Percentiles rank a stretch among this genome's conserved stretches.
Evolutionary conservation across 2,888 invertebrate species (phyloP).

Genomic region (Diogma glabrata): DNA sequence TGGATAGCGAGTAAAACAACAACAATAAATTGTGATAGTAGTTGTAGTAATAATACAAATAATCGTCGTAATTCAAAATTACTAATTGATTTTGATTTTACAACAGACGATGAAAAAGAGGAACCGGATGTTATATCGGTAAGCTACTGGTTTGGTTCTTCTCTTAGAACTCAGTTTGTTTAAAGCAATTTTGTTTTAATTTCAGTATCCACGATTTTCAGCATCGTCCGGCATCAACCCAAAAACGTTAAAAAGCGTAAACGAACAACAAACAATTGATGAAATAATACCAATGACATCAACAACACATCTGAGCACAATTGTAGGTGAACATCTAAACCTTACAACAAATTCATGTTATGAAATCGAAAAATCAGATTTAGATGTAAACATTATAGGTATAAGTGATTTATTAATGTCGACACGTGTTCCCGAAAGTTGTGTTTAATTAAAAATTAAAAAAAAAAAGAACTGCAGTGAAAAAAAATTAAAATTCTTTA

Average conservation of each 20-base stretch:
- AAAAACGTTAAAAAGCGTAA: background rate
- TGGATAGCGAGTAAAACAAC: background rate
- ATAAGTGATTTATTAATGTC: slow-evolving; percentile 9
- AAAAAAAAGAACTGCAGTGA: background rate
- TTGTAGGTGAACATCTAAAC: background rate
- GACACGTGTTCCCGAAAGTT: slow-evolving; percentile 10
- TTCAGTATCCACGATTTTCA: slow-evolving; percentile 9
- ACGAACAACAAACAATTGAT: slow-evolving; percentile 9
- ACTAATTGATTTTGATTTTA: slow-evolving; percentile 11
- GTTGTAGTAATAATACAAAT: slow-evolving; percentile 6
- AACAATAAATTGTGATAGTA: background rate
- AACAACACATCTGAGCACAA: slow-evolving; percentile 2
- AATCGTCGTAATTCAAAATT: slow-evolving; percentile 7
- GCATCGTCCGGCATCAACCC: no score
- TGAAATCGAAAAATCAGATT: slow-evolving; percentile 10
- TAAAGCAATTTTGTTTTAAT: background rate
- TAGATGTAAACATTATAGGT: slow-evolving; percentile 8
- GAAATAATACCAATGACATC: slow-evolving; percentile 11
- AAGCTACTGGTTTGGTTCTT: background rate
- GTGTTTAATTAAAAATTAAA: slow-evolving; percentile 6
- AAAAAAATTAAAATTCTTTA: slow-evolving; percentile 3
- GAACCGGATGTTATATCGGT: slow-evolving; percentile 11
- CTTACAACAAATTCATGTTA: background rate
- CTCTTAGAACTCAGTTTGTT: background rate
- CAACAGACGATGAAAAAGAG: slow-evolving; percentile 11